phyloP scores from a whole-genome alignment of 2,797 vertebrate genomes.

The Sebastes nivosus region DNA sequence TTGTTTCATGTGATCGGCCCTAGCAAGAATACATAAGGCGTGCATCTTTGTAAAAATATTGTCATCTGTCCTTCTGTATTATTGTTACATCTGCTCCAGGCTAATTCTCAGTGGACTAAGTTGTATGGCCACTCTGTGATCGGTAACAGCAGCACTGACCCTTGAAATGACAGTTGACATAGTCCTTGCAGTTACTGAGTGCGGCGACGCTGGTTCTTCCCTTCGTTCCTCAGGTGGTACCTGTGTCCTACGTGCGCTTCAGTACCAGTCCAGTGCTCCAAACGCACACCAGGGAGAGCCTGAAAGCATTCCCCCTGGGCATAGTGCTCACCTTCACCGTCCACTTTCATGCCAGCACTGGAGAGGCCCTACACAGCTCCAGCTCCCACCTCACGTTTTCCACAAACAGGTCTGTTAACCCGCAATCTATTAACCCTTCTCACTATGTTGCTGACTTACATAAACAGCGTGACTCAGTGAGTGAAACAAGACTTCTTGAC shows the following conservation, averaged over 20 bases:
- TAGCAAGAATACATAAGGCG: background rate
- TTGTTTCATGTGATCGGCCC: background rate
- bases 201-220: background rate
- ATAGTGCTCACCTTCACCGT: conserved; percentile 87
- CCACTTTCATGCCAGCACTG: conserved; percentile 90
- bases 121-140: background rate
- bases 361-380: conserved; percentile 89
- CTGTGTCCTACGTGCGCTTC: conserved; percentile 91
- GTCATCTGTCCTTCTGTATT: background rate
- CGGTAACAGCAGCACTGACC: background rate
- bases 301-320: conserved; percentile 89
- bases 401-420: conserved; percentile 90
- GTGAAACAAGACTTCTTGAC: conserved; percentile 9
- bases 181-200: background rate
- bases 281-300: conserved; percentile 75
- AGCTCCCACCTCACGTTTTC: conserved; percentile 88
- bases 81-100: background rate
- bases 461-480: background rate
- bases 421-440: background rate
- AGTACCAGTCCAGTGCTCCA: conserved; percentile 85
- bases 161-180: conserved; percentile 17
- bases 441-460: background rate
- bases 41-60: background rate
- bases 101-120: background rate
- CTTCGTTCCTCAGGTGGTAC: conserved; percentile 85